phyloP scores from a whole-genome alignment of 1,140 invertebrate species.

The Muscidifurax raptorellus region DNA sequence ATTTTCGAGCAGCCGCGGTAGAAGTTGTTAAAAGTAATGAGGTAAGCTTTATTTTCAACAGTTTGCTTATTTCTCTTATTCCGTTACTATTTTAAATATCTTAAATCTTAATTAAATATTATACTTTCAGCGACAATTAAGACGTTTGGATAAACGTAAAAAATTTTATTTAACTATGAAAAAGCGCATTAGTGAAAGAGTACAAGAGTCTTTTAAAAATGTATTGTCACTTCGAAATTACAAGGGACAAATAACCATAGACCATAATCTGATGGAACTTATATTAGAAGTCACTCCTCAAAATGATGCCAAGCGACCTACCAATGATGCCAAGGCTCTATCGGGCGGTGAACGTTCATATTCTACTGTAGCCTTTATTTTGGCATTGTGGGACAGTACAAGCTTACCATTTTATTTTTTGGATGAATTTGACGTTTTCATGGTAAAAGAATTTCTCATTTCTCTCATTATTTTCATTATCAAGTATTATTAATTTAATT shows the following conservation, averaged over 20 bases:
- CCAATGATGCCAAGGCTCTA: constrained; percentile 77
- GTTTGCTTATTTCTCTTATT: constrained; percentile 3
- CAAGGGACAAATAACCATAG: constrained; percentile 79
- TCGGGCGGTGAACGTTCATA: constrained; percentile 98
- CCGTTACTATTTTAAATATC: constrained; percentile 40
- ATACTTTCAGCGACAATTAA: constrained; percentile 64
- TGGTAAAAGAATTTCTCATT: constrained; percentile 78
- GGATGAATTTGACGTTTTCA: constrained; percentile 99
- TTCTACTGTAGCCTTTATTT: constrained; percentile 94
- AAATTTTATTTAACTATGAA: constrained; percentile 71
- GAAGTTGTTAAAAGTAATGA: constrained; percentile 60
- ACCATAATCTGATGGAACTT: constrained; percentile 77
- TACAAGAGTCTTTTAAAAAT: constrained; percentile 74
- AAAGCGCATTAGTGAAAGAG: constrained; percentile 68
- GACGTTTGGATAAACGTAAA: constrained; percentile 66
- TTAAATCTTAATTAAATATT: constrained; percentile 34
- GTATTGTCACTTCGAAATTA: constrained; percentile 75
- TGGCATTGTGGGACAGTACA: constrained; percentile 94
- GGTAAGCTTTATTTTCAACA: constrained; percentile 52
- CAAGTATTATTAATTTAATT: constrained; percentile 25
- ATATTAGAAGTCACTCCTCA: constrained; percentile 79
- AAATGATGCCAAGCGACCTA: constrained; percentile 61
- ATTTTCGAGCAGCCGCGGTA: constrained; percentile 53
- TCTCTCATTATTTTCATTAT: too few species aligned
- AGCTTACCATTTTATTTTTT: constrained; percentile 95